Evolutionary conservation across 2,888 invertebrate species (phyloP), one percentile per base, ranked within the genome.

Genomic region (Melieria crassipennis): DNA sequence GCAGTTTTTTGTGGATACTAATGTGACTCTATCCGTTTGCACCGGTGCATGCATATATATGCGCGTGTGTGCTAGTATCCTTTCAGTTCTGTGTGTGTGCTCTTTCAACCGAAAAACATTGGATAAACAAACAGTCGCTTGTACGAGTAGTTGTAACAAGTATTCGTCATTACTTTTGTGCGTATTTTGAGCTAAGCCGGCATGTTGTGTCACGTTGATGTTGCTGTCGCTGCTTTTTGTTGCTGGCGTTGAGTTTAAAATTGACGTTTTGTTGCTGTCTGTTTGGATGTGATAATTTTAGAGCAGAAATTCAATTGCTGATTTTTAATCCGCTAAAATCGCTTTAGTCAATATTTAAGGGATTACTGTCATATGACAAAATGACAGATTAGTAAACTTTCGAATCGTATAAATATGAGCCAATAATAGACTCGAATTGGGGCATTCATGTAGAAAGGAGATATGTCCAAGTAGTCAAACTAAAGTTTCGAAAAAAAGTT

Each of bases 291-390:
- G 67, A 63, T 71, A 72, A 70, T 69, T 72, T 70, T 64, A 68
- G 70, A 66, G 61, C 62, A 57, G 55, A 69, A 65, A 68, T 75
- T 76, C 75, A 77, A 79, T 78, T 79, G 79, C 79, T 79, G 79
- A 83, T 82, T 80, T 82, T 82, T 86, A 86, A 86, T 82, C 86
- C 85, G 84, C 78, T 84, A 79, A 83, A 82, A 84, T 83, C 84
- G 81, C 79, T 85, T 86, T 82, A 86, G 86, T 84, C 84, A 86
- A 86, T 82, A 86, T 86, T 86, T 86, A 85, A 83, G 79, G 84
- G 86, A 84, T 86, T 86, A 86, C 75, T 82, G 86, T 84, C 87
- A 85, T 78, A 78, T 62, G 58, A 55, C 56, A 42, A 30, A 50
- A 58, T 61, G 68, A 63, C 65, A 69, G 70, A 72, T 63, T 11